Conservation (phyloP, 2,113 vertebrate genomes). For the Rhea pennata region DNA sequence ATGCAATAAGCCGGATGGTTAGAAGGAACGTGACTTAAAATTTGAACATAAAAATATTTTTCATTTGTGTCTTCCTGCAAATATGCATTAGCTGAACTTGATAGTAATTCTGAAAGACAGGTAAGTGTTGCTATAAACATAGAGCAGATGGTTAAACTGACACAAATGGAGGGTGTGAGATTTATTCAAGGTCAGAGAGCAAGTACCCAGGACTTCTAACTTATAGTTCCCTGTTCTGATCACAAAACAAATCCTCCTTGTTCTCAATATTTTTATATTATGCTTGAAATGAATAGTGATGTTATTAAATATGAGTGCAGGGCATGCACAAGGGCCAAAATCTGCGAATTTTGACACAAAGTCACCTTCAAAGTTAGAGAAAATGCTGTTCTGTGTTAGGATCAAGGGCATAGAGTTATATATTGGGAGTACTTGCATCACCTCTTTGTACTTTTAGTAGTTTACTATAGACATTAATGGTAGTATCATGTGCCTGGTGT, state of each 20-base stretch:
- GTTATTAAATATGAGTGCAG: neutral
- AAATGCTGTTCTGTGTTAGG: neutral
- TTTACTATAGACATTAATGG: neutral
- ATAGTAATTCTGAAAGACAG: conserved; percentile 47
- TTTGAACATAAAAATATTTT: neutral
- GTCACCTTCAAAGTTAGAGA: neutral
- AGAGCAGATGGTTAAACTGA: conserved; percentile 54
- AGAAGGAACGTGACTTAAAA: neutral
- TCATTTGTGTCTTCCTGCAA: neutral
- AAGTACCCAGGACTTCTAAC: conserved; percentile 40
- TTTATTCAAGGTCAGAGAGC: conserved; percentile 61
- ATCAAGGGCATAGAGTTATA: neutral
- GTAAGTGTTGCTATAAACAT: conserved; percentile 33
- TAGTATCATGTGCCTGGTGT: neutral
- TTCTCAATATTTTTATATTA: neutral
- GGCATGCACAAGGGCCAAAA: neutral
- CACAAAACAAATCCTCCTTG: conserved; percentile 47
- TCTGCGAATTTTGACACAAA: neutral
- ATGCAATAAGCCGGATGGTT: neutral
- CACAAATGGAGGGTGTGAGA: conserved; percentile 29
- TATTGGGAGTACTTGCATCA: neutral
- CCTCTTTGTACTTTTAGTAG: neutral
- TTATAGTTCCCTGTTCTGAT: neutral
- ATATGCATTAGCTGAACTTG: neutral
- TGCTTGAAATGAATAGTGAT: neutral